A percentile compares a stretch with the other conserved stretches of the same genome.
These are phyloP conservation scores for Aulostomus chinensis DNA, from an alignment of 2,797 vertebrate species.

Conservation along the genomic window DNA sequence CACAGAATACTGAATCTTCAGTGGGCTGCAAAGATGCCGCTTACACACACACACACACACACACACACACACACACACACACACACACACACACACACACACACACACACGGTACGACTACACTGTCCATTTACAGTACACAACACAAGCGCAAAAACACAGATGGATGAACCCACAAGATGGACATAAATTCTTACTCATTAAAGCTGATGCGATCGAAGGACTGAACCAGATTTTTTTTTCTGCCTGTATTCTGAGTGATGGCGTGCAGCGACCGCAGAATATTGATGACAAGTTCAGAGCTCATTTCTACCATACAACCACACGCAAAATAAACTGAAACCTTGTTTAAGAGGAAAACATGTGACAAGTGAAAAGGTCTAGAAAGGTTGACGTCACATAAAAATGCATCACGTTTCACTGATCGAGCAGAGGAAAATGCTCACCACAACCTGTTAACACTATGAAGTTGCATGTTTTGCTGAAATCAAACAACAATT, in stretches of 20 bases:
- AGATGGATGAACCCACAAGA: neutral
- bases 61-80: neutral
- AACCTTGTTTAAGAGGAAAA: conserved; percentile 5
- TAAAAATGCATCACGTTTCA: no score
- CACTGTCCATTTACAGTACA: no score
- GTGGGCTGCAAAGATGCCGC: conserved; percentile 2
- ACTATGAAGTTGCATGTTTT: no score
- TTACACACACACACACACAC: neutral
- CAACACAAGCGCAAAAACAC: no score
- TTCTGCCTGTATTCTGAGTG: conserved; percentile 16
- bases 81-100: no score
- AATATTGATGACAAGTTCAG: conserved; percentile 14
- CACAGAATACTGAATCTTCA: conserved; percentile 12
- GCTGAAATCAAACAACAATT: no score
- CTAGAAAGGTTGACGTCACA: no score
- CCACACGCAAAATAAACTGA: neutral
- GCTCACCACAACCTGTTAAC: no score
- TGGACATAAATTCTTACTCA: conserved; percentile 1
- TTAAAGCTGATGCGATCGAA: conserved; percentile 13
- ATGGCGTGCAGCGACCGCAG: conserved; percentile 1
- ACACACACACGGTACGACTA: no score
- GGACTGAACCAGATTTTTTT: neutral
- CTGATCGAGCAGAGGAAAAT: no score
- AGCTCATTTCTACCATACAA: neutral
- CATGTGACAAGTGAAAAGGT: no score